Evolutionary conservation across 1,140 invertebrate species (phyloP).

Genomic region (Catajapyx aquilonaris): DNA sequence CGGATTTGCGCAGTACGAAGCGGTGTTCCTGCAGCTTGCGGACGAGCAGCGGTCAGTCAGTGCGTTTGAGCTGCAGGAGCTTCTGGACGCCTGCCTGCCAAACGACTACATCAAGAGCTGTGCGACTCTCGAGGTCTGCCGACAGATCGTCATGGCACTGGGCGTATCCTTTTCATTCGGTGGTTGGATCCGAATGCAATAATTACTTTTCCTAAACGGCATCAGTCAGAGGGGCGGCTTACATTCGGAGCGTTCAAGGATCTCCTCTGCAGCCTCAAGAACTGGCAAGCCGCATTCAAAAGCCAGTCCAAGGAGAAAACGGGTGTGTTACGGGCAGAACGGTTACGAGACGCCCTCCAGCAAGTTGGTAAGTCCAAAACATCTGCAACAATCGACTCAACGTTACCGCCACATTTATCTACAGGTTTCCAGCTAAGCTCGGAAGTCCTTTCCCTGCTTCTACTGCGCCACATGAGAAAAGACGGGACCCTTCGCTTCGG

Average conservation of each 20-base stretch:
- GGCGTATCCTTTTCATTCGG: constrained; percentile 44
- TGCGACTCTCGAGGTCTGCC: constrained; percentile 74
- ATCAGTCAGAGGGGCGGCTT: constrained; percentile 51
- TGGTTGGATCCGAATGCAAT: too few relatives aligned
- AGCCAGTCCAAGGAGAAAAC: constrained; percentile 78
- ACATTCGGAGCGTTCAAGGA: constrained; percentile 76
- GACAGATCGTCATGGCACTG: constrained; percentile 69
- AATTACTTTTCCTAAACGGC: too few relatives aligned
- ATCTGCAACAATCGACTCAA: constrained; percentile 3
- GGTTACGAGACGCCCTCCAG: constrained; percentile 55
- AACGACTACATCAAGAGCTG: constrained; percentile 90
- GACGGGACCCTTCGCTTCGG: constrained; percentile 82
- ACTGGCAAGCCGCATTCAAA: constrained; percentile 79
- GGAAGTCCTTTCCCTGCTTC: constrained; percentile 56
- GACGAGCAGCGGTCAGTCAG: constrained; percentile 73
- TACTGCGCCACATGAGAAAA: constrained; percentile 75
- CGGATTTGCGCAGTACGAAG: constrained; percentile 67
- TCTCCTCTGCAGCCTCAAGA: constrained; percentile 74
- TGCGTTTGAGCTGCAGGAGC: constrained; percentile 75
- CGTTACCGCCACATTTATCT: too few relatives aligned
- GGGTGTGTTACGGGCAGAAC: constrained; percentile 68
- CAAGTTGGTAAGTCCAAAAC: constrained; percentile 43
- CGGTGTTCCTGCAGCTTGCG: constrained; percentile 70
- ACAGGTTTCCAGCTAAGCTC: constrained; percentile 62
- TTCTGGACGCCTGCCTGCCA: constrained; percentile 73